Base-by-base conservation (phyloP, 2,113 vertebrate species). In the Taxidea taxus region DNA sequence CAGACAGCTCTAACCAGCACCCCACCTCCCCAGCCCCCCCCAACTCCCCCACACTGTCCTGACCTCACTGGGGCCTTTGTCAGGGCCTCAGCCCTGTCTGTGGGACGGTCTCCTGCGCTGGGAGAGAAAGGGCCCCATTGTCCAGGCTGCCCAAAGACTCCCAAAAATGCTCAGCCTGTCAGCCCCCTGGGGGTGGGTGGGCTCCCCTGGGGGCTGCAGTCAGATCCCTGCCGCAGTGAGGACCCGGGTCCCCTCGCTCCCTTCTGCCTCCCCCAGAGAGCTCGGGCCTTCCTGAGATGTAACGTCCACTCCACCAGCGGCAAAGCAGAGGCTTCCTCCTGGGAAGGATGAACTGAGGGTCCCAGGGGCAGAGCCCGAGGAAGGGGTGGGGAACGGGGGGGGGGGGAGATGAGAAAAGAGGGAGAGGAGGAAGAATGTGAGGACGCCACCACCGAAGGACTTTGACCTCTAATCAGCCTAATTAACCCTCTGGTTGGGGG, bases 21-120 rank as follows among this genome's bases (percentile, higher is more conserved):
- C 64, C 81, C 54, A 42, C 11, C 78, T 72, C 84, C 49, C 15
- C 54, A 21, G 37, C 16, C 66, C n/a, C 44, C 82, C 18, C 23
- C 11, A 29, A 60, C 51, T 83, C 92, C 87, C 29, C 62, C 58
- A 88, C 62, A 23, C 25, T 23, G 39, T 49, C 62, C 64, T 62
- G 54, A 87, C 91, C 75, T 98, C 94, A 90, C 90, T 97, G 68
- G 74, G 68, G 92, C 94, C 96, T 97, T 98, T 98, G 97, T 97
- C 77, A 29, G 10, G 34, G 72, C 60, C 34, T 37, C 1, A 87
- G 85, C 87, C 60, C 87, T 83, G n/a, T 90, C 96, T 91, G 84
- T 87, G 81, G 96, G 87, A 60, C 58, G 85, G 75, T 92, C 78
- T 75, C 81, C 72, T 90, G 81, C 3, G 1, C 31, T 34, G 15